Evolutionary conservation across 2,888 invertebrate species (phyloP).

Genomic region (Rutpela maculata): DNA sequence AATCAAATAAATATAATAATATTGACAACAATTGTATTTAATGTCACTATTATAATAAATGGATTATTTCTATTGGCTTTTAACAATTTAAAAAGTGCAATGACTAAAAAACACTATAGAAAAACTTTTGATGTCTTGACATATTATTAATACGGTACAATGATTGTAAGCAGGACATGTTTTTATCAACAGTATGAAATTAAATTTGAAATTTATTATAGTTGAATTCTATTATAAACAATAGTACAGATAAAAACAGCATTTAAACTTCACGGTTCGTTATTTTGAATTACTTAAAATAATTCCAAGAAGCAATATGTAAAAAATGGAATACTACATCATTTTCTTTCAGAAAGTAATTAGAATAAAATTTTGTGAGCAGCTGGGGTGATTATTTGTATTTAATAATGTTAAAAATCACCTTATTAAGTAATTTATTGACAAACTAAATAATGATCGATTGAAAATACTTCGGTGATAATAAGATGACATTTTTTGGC

Average conservation of each 20-base stretch:
- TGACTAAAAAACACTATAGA: background rate
- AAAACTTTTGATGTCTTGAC: background rate
- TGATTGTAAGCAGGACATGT: background rate
- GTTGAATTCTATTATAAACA: constrained; percentile 15
- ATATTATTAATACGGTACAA: constrained; percentile 14
- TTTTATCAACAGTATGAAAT: constrained; percentile 11
- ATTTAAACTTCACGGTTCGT: constrained; percentile 9
- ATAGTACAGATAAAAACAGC: constrained; percentile 1
- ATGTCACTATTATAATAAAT: too few relatives aligned
- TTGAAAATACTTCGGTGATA: constrained; percentile 67
- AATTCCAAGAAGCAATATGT: background rate
- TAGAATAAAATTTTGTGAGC: background rate
- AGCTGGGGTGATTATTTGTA: background rate
- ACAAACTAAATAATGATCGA: constrained; percentile 67
- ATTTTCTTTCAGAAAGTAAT: background rate
- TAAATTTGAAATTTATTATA: constrained; percentile 12
- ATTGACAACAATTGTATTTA: too few relatives aligned
- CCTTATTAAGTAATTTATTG: constrained; percentile 58
- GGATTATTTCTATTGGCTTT: background rate
- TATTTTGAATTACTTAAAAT: constrained; percentile 9
- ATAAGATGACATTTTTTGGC: constrained; percentile 69
- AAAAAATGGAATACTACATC: background rate
- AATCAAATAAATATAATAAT: too few relatives aligned
- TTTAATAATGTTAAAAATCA: constrained; percentile 41
- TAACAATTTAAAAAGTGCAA: background rate